Evolutionary conservation across 2,888 invertebrate species (phyloP), one percentile per base, ranked within the genome.

Genomic region (Drosophila phalerata): DNA sequence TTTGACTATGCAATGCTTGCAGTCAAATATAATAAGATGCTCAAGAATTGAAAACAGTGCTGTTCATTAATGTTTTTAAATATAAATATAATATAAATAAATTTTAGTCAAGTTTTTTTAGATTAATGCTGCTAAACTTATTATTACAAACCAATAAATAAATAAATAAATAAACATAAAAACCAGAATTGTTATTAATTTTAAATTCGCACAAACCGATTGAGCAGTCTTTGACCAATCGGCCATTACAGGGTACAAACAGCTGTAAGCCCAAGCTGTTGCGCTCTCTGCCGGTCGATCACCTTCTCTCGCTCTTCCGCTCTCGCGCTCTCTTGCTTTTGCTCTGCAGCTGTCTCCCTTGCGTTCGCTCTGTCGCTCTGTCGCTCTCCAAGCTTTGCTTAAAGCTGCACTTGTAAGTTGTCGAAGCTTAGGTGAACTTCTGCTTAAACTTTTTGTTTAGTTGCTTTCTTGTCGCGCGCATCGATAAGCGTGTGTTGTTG

Each of bases 401-500:
- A 81, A 81, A 85, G 81, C 83, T 81, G 79, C 81, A 83, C 64
- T 81, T 85, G 58, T 63, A 22, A 57, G 76, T 53, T 70, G 73
- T 19, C 61, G 34, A 37, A 74, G 77, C 77, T 77, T 68, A 48
- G 51, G 37, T 45, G 42, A 53, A 66, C 70, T 71, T 48, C 38
- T 47, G n/a, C 68, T 58, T 63, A 69, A 61, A 52, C 71, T 72
- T 69, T 67, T 53, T 28, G 77, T 60, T 81, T 66, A 85, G 81
- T 84, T 81, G 66, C 57, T 75, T 81, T 56, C 58, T 71, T 73
- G 79, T 72, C 81, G 85, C 58, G 66, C 71, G 68, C 77, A 65
- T 67, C 74, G 80, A 55, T 67, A 69, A 77, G 79, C 79, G 68
- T 53, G 32, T 67, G 45, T 63, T 43, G 63, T 48, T 64, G 57